These are phyloP conservation scores for Lepidurus packardi DNA, from an alignment of 1,140 invertebrate species.

Conservation along the genomic window DNA sequence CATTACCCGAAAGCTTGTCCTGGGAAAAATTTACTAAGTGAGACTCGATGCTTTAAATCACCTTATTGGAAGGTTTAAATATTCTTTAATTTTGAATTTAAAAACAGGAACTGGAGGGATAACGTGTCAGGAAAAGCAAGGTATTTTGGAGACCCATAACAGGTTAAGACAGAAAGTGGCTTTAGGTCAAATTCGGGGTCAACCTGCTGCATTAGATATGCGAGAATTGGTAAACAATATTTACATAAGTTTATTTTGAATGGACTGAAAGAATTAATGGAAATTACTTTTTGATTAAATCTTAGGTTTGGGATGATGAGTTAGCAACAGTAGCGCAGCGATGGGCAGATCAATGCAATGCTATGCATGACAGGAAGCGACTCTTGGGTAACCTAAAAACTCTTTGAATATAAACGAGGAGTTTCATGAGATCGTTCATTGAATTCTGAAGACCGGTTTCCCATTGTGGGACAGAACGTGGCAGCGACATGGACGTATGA, in stretches of 20 bases:
- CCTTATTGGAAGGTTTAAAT: not conserved
- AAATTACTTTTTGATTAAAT: conserved; percentile 27
- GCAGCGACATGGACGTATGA: conserved; percentile 69
- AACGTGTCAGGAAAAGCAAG: conserved; percentile 59
- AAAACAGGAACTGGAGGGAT: conserved; percentile 57
- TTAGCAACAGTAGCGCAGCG: conserved; percentile 69
- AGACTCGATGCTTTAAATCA: conserved; percentile 33
- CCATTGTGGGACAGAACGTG: conserved; percentile 69
- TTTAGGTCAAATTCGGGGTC: conserved; percentile 37
- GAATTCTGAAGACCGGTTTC: conserved; percentile 58
- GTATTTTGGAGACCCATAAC: conserved; percentile 38
- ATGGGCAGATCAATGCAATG: conserved; percentile 72
- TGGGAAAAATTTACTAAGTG: conserved; percentile 37
- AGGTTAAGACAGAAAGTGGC: conserved; percentile 36
- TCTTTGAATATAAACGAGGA: not conserved
- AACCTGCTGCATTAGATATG: conserved; percentile 40
- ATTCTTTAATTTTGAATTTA: not conserved
- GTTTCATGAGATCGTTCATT: conserved; percentile 26
- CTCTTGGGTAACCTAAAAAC: conserved; percentile 54
- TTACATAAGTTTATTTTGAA: not conserved
- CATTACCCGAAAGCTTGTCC: conserved; percentile 36
- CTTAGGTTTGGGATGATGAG: conserved; percentile 79
- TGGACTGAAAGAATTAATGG: conserved; percentile 25
- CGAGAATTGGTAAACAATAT: conserved; percentile 37
- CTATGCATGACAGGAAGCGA: conserved; percentile 61